A percentile compares a stretch with the other conserved stretches of the same genome.
These are phyloP conservation scores for Pelobates fuscus DNA, from an alignment of 2,113 vertebrate genomes.

Conservation along the genomic window DNA sequence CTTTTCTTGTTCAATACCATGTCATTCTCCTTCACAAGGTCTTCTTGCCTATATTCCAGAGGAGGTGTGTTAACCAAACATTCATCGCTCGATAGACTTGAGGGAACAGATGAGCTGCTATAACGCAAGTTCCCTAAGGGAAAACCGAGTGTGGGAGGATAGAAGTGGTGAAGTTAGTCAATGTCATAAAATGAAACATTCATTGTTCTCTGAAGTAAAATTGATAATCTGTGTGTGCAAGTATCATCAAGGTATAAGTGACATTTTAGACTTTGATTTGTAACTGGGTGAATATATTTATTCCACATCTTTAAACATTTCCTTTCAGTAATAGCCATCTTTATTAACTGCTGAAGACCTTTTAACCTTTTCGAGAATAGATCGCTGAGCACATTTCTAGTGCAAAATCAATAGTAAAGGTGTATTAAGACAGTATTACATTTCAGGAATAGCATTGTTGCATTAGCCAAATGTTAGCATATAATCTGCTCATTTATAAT, in stretches of 20 bases:
- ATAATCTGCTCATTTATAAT: too few species aligned
- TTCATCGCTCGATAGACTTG: slow-evolving; percentile 21
- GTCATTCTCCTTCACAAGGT: slow-evolving; percentile 39
- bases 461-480: neutral
- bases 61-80: slow-evolving; percentile 21
- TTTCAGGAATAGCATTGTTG: neutral
- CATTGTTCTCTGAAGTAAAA: slow-evolving; percentile 82
- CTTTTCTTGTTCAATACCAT: slow-evolving; percentile 16
- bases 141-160: slow-evolving; percentile 26
- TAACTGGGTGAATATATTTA: slow-evolving; percentile 75
- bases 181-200: slow-evolving; percentile 83
- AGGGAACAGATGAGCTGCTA: slow-evolving; percentile 36
- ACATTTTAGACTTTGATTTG: slow-evolving; percentile 81
- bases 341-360: slow-evolving; percentile 74
- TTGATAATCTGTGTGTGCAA: slow-evolving; percentile 84
- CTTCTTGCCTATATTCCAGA: slow-evolving; percentile 35
- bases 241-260: slow-evolving; percentile 81
- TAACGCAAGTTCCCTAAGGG: neutral
- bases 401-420: slow-evolving; percentile 14
- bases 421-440: slow-evolving; percentile 8
- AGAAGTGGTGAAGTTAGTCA: slow-evolving; percentile 58
- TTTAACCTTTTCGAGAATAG: slow-evolving; percentile 65
- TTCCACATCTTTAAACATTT: slow-evolving; percentile 70
- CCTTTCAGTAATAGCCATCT: slow-evolving; percentile 69
- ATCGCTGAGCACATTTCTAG: slow-evolving; percentile 48